Evolutionary conservation across 1,140 invertebrate species (phyloP).

Genomic region (Bombus confusus): DNA sequence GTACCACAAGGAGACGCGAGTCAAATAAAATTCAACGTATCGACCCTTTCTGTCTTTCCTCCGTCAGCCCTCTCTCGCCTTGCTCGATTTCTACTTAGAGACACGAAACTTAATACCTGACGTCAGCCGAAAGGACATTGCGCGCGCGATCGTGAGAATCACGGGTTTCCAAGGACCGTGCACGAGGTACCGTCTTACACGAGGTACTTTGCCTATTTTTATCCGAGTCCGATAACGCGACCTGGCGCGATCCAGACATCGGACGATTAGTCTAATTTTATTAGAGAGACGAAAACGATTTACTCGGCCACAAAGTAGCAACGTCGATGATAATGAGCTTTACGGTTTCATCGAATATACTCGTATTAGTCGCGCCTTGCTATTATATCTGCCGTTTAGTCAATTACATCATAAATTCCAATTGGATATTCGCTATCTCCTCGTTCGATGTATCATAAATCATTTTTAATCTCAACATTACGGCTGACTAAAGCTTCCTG

Average conservation of each 20-base stretch:
- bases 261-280: background rate
- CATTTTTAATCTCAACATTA: conserved; percentile 45
- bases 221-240: background rate
- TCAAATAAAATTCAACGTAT: conserved; percentile 53
- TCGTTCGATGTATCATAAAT: conserved; percentile 19
- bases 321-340: conserved; percentile 15
- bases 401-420: conserved; percentile 33
- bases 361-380: conserved; percentile 29
- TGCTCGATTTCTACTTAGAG: background rate
- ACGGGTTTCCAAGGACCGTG: conserved; percentile 1
- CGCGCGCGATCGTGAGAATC: conserved; percentile 54
- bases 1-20: background rate
- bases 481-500: conserved; percentile 27
- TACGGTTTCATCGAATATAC: conserved; percentile 52
- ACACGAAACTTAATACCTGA: conserved; percentile 53
- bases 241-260: background rate
- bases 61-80: background rate
- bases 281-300: background rate
- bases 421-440: conserved; percentile 11
- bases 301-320: background rate
- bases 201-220: background rate
- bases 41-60: conserved; percentile 12
- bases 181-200: background rate
- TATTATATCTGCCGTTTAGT: conserved; percentile 10
- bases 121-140: conserved; percentile 35